Conservation (phyloP, 2,113 vertebrate species). For the Siniperca chuatsi region DNA sequence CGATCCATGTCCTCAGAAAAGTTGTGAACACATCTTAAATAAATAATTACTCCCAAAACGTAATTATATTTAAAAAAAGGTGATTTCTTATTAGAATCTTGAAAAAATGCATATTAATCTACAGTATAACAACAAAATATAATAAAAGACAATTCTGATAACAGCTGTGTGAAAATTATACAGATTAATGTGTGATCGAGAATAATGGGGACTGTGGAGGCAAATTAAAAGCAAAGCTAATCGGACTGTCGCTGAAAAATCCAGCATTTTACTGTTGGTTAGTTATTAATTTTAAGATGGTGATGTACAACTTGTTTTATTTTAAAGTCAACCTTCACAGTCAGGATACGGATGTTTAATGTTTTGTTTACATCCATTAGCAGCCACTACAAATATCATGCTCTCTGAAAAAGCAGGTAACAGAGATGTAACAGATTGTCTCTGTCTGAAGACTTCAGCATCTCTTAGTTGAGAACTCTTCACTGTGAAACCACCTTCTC, state of each 20-base stretch:
- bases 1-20: slow-evolving; percentile 36
- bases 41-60: not conserved
- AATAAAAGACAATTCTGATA: not conserved
- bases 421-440: not conserved
- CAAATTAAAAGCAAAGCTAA: not conserved
- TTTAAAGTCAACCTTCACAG: not conserved
- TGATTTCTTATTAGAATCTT: not conserved
- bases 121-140: not conserved
- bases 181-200: not conserved
- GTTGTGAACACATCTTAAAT: slow-evolving; percentile 14
- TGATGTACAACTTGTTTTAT: not conserved
- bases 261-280: not conserved
- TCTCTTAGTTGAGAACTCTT: not conserved
- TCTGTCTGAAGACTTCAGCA: not conserved
- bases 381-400: not conserved
- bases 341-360: not conserved
- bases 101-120: not conserved
- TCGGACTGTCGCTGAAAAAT: not conserved
- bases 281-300: not conserved
- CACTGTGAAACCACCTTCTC: not conserved
- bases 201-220: not conserved
- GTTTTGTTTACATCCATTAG: not conserved
- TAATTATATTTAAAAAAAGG: not conserved
- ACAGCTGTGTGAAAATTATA: not conserved
- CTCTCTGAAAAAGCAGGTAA: not conserved